Percentiles rank a stretch among this genome's conserved stretches.
phyloP scores from a whole-genome alignment of 2,888 invertebrate genomes.

The Caenorhabditis sinica region DNA sequence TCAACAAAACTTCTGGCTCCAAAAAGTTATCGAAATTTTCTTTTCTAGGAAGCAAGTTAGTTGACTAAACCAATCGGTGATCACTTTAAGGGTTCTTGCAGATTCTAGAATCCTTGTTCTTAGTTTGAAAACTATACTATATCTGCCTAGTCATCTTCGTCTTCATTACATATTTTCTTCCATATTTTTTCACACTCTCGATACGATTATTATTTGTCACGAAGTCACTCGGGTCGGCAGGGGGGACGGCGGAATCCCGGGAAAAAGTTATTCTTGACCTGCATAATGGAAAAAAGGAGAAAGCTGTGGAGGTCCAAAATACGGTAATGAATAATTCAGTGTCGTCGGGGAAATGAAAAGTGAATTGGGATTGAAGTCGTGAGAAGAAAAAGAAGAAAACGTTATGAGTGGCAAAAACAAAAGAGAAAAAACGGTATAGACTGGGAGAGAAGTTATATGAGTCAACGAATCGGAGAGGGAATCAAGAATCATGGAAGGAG shows the following conservation, averaged over 20 bases:
- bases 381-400: too few relatives aligned
- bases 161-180: not conserved
- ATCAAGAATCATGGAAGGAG: not conserved
- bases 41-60: not conserved
- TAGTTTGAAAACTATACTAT: not conserved
- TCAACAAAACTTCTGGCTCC: not conserved
- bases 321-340: constrained; percentile 56
- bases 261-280: constrained; percentile 40
- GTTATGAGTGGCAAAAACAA: constrained; percentile 6
- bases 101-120: not conserved
- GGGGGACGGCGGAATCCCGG: too few relatives aligned
- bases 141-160: not conserved
- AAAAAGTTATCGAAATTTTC: not conserved
- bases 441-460: not conserved
- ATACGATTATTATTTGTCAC: constrained; percentile 7
- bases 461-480: not conserved
- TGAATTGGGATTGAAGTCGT: constrained; percentile 25
- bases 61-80: not conserved
- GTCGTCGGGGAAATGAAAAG: constrained; percentile 17
- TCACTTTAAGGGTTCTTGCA: not conserved
- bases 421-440: constrained; percentile 6
- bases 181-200: not conserved
- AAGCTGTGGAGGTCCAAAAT: constrained; percentile 37
- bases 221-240: not conserved
- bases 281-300: constrained; percentile 49